These are phyloP conservation scores for Rhabdornis inornatus DNA, from an alignment of 2,113 vertebrate species.

Conservation along the genomic window DNA sequence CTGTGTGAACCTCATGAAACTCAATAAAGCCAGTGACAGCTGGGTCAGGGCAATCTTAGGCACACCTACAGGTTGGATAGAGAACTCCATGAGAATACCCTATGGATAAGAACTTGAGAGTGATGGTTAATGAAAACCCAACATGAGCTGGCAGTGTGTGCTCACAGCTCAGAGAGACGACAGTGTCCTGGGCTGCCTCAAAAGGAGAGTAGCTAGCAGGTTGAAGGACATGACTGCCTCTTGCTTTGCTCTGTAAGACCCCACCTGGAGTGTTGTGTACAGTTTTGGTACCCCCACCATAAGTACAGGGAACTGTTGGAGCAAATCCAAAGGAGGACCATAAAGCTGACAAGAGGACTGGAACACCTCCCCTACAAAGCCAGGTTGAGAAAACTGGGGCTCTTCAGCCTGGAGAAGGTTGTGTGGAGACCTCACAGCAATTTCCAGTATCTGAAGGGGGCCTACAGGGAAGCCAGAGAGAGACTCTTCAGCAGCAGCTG, in stretches of 20 bases:
- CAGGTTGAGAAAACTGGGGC: not conserved
- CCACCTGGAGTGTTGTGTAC: not conserved
- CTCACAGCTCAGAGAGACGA: not conserved
- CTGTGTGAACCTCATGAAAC: not conserved
- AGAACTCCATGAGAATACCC: not conserved
- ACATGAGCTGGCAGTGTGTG: rapidly evolving
- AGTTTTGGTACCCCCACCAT: not conserved
- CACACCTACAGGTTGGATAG: not conserved
- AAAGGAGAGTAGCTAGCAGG: not conserved
- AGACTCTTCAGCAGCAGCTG: not conserved
- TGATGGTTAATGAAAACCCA: not conserved
- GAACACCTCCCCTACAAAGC: not conserved
- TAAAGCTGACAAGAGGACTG: not conserved
- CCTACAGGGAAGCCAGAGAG: not conserved
- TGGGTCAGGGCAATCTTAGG: not conserved
- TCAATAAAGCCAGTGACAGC: not conserved
- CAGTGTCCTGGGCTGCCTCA: not conserved
- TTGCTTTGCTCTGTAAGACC: not conserved
- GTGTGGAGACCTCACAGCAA: not conserved
- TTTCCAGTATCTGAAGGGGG: not conserved
- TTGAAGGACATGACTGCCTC: not conserved
- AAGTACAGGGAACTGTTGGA: not conserved
- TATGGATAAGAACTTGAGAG: not conserved
- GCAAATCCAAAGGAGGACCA: not conserved
- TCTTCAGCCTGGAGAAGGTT: not conserved